These are phyloP conservation scores for Stegodyphus dumicola DNA, from an alignment of 1,140 invertebrate genomes.

Conservation along the genomic window DNA sequence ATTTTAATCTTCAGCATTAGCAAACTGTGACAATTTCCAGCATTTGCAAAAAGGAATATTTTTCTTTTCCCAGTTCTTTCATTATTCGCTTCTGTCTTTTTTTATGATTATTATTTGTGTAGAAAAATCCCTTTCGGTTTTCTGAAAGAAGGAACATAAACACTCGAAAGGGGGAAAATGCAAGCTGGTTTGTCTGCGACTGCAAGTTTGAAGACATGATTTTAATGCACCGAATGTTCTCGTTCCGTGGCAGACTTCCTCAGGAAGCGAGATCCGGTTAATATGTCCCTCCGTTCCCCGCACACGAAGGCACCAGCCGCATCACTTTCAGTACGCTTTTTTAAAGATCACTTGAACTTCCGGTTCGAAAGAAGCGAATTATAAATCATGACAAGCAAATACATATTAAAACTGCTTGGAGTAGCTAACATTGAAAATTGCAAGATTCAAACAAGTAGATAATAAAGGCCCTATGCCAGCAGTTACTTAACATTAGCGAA, in stretches of 20 bases:
- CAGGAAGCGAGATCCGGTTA: no score
- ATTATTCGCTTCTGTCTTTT: conserved; percentile 2
- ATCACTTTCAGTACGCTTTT: conserved; percentile 6
- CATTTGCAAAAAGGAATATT: conserved; percentile 17
- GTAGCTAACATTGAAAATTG: conserved; percentile 59
- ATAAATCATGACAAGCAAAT: conserved; percentile 51
- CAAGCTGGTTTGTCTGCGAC: neutral
- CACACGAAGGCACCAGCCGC: conserved; percentile 16
- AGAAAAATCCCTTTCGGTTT: neutral
- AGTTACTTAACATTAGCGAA: conserved; percentile 8
- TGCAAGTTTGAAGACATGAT: neutral
- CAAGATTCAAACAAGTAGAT: conserved; percentile 46
- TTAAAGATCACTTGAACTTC: conserved; percentile 18
- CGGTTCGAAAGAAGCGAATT: conserved; percentile 26
- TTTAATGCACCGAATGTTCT: neutral
- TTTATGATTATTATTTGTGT: neutral
- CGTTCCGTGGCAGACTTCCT: no score
- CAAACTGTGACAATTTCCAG: conserved; percentile 45
- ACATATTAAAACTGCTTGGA: conserved; percentile 57
- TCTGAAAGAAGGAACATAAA: neutral
- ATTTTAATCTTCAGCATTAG: conserved; percentile 33
- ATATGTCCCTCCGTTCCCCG: neutral
- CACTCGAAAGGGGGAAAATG: neutral
- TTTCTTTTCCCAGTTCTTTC: conserved; percentile 5
- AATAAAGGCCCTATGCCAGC: conserved; percentile 5